A percentile compares a stretch with the other conserved stretches of the same genome.
Evolutionary conservation across 2,888 invertebrate species (phyloP).

Genomic region (Priocnemis perturbator): DNA sequence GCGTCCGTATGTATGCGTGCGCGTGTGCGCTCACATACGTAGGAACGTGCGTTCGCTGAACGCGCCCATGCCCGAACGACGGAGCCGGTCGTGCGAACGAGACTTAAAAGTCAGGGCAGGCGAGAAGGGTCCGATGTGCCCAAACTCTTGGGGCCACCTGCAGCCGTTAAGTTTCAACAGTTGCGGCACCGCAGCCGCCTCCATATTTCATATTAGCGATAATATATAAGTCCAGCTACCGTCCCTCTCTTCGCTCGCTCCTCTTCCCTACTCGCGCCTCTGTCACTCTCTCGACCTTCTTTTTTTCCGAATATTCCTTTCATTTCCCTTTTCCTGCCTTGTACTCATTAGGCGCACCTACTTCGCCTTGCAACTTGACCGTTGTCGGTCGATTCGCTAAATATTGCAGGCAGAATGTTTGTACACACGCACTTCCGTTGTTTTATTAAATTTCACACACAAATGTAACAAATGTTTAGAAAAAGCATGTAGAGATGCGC

Average conservation of each 20-base stretch:
- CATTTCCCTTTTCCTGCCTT: not conserved
- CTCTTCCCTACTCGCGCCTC: not conserved
- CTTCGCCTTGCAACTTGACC: too few species aligned
- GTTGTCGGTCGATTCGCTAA: too few species aligned
- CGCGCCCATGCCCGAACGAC: not conserved
- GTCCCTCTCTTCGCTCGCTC: constrained; percentile 7
- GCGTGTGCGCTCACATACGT: constrained; percentile 1
- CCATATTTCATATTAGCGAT: constrained; percentile 71
- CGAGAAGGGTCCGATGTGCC: constrained; percentile 32
- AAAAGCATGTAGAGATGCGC: too few species aligned
- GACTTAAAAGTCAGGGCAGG: constrained; percentile 27
- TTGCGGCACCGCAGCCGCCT: constrained; percentile 64
- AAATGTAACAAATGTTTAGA: too few species aligned
- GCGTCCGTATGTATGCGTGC: not conserved
- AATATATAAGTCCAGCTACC: constrained; percentile 55
- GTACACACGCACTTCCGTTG: too few species aligned
- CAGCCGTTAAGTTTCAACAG: constrained; percentile 68
- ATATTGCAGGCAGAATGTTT: too few species aligned
- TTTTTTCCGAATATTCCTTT: not conserved
- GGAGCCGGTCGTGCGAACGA: constrained; percentile 37
- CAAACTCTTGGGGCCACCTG: constrained; percentile 61
- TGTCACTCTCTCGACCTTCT: not conserved
- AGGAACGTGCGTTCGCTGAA: not conserved
- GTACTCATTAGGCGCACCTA: not conserved
- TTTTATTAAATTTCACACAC: too few species aligned